These are phyloP conservation scores for Alouatta palliata DNA, from an alignment of 2,113 vertebrate genomes.

Conservation along the genomic window DNA sequence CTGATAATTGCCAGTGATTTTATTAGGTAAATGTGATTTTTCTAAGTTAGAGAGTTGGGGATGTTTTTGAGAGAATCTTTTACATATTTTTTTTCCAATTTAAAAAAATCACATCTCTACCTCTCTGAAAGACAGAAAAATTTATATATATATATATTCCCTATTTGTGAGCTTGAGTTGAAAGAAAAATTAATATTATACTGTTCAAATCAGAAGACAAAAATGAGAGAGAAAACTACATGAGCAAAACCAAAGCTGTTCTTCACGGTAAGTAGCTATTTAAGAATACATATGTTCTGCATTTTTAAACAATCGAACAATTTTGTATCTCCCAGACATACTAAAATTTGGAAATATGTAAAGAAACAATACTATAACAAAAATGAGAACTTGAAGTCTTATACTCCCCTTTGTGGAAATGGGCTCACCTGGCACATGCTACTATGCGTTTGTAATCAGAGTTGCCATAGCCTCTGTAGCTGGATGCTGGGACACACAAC, in stretches of 20 bases:
- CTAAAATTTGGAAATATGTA: background rate
- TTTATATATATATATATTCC: too few relatives aligned
- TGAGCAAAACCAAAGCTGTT: background rate
- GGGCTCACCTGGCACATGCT: slow-evolving; percentile 93
- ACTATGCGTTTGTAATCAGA: slow-evolving; percentile 81
- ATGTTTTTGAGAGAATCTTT: background rate
- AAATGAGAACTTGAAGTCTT: background rate
- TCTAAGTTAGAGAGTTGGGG: background rate
- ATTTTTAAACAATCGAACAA: background rate
- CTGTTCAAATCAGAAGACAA: slow-evolving; percentile 26
- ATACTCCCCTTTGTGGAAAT: background rate
- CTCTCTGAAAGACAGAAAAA: slow-evolving; percentile 16
- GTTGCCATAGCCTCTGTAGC: background rate
- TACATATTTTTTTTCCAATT: background rate
- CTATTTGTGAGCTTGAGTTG: too few relatives aligned
- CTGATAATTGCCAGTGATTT: background rate
- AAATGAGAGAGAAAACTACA: background rate
- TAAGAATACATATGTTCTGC: background rate
- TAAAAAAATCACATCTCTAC: background rate
- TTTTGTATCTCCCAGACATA: background rate
- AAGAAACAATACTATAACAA: background rate
- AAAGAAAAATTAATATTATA: background rate
- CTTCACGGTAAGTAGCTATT: background rate
- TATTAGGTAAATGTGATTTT: background rate
- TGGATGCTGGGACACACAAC: slow-evolving; percentile 34